Evolutionary conservation across 2,113 vertebrate species (phyloP).

Genomic region (Lepidothrix coronata): DNA sequence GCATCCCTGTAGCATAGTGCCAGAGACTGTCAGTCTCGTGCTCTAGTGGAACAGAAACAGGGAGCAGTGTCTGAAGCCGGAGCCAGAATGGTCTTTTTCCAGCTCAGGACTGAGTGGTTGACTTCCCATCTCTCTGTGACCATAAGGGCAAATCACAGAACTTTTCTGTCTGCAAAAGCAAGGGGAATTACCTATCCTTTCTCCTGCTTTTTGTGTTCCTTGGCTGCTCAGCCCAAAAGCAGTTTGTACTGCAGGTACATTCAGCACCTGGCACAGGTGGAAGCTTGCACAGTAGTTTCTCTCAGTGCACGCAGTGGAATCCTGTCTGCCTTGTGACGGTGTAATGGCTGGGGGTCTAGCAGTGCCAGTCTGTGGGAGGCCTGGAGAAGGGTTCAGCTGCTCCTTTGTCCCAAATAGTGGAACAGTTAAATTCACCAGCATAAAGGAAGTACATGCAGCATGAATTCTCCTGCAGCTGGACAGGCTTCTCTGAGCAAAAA

Average conservation of each 20-base stretch:
- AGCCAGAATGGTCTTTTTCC: conserved; percentile 7
- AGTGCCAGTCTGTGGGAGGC: background rate
- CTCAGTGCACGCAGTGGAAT: background rate
- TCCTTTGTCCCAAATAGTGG: background rate
- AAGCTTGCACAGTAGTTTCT: background rate
- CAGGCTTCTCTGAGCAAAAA: background rate
- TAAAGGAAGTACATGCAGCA: background rate
- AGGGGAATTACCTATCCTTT: background rate
- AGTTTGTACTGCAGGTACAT: background rate
- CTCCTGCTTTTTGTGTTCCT: background rate
- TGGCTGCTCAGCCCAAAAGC: background rate
- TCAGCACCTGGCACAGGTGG: background rate
- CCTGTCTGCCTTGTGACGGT: accelerated
- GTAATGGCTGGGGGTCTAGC: background rate
- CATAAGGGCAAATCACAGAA: background rate
- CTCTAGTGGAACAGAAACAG: background rate
- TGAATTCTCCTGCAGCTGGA: background rate
- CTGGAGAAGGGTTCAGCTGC: background rate
- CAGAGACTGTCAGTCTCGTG: background rate
- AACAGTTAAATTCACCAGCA: background rate
- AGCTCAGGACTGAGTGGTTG: background rate
- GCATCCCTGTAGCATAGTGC: background rate
- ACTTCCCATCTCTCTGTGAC: background rate
- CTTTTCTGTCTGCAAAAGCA: background rate
- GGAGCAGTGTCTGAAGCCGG: background rate